A percentile compares a stretch with the other conserved stretches of the same genome.
These are phyloP conservation scores for Umimayanthus kanabou DNA, from an alignment of 92 coral and sea anemone genomes.

Conservation along the genomic window DNA sequence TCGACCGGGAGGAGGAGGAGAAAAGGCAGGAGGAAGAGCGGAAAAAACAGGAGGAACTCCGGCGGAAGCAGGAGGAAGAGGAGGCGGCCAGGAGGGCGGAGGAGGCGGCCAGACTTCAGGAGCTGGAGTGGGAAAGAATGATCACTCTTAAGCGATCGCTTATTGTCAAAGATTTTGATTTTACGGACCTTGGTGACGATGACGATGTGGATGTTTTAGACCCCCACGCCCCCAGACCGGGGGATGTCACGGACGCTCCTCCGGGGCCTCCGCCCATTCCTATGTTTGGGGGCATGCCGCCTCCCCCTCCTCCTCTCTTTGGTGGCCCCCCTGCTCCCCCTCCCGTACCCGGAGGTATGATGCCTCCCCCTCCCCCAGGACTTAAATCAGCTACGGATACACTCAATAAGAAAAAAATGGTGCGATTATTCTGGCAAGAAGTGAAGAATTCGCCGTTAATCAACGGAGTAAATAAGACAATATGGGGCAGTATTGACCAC, in stretches of 20 bases:
- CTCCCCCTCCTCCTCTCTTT: constrained; percentile 77
- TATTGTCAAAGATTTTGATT: constrained; percentile 93
- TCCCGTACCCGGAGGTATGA: constrained; percentile 77
- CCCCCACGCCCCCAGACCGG: constrained; percentile 47
- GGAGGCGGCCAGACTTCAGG: constrained; percentile 85
- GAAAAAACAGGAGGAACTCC: constrained; percentile 75
- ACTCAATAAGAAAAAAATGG: constrained; percentile 84
- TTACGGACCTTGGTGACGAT: constrained; percentile 86
- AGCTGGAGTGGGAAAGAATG: constrained; percentile 96
- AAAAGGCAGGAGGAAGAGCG: constrained; percentile 68
- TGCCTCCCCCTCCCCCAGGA: constrained; percentile 86
- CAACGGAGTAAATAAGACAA: constrained; percentile 97
- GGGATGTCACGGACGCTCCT: constrained; percentile 74
- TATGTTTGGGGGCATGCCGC: constrained; percentile 53
- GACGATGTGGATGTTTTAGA: constrained; percentile 84
- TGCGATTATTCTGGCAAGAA: constrained; percentile 97
- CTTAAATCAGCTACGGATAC: constrained; percentile 52
- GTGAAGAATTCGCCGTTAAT: constrained; percentile 98
- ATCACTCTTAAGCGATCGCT: constrained; percentile 91
- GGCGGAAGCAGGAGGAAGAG: constrained; percentile 79
- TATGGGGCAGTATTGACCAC: constrained; percentile 97
- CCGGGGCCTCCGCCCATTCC: constrained; percentile 65
- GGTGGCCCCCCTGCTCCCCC: constrained; percentile 85
- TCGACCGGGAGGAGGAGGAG: constrained; percentile 61
- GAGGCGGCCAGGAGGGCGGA: constrained; percentile 82